Evolutionary conservation across 2,888 invertebrate species (phyloP), one percentile per base, ranked within the genome.

Genomic region (Habrosyne pyritoides): DNA sequence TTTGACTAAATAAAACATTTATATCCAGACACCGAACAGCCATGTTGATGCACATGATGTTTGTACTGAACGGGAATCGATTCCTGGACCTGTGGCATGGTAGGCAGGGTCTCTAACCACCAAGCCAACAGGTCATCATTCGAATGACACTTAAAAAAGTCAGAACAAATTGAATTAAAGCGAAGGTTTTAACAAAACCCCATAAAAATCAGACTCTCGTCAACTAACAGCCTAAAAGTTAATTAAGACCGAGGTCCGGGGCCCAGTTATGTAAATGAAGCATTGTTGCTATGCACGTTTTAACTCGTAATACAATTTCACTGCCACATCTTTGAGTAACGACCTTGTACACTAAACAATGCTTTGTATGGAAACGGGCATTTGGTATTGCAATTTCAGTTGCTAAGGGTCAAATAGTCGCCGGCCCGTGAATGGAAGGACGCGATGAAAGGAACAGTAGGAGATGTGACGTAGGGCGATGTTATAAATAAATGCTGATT

Each of bases 281-380:
- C 77, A 80, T 81, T 88, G 89, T 89, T 87, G 84, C 88, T 77
- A 87, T 77, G 87, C 83, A 73, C 74, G 71, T 65, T 71, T 50
- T 56, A 63, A 70, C 64, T 69, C 69, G 70, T 75, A 71, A 75
- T 67, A 75, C 50, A 73, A 77, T 79, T 77, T 79, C 75, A 75
- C 73, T 76, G 66, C 64, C 64, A 73, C 73, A 71, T 74, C 77
- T 74, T 72, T 61, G 64, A 60, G 61, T 64, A 68, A 63, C 51
- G 64, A 60, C 81, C 80, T 80, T 80, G 64, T 64, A 71, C 59
- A 59, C 65, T 74, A 54, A 59, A 60, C 47, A 46, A 52, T 33
- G 61, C 66, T 66, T 67, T 64, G 57, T 66, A 69, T 67, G 56
- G 60, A 59, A 71, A 64, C 59, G 55, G 64, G 54, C 54, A 55